These are phyloP conservation scores for Microplitis manilae DNA, from an alignment of 2,888 invertebrate species.

Conservation along the genomic window DNA sequence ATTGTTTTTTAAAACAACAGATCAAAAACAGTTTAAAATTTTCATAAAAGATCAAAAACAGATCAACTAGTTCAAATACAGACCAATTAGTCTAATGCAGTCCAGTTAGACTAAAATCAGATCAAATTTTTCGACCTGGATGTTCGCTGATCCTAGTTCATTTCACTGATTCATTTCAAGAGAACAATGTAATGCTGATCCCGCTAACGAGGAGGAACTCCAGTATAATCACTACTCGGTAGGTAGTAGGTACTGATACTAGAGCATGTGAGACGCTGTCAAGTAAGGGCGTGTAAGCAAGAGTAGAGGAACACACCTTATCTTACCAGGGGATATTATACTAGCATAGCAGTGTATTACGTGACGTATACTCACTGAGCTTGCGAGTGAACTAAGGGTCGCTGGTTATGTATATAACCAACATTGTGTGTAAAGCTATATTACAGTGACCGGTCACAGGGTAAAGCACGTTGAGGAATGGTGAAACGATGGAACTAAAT, in stretches of 20 bases:
- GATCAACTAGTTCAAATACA: too few relatives aligned
- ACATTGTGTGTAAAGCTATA: slow-evolving; percentile 56
- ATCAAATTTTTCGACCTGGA: too few relatives aligned
- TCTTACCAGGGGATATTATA: slow-evolving; percentile 57
- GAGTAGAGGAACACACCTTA: slow-evolving; percentile 53
- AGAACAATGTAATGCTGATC: slow-evolving; percentile 57
- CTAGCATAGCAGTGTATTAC: slow-evolving; percentile 59
- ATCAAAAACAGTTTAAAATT: too few relatives aligned
- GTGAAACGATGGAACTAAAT: slow-evolving; percentile 34
- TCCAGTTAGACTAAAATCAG: too few relatives aligned
- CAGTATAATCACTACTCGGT: slow-evolving; percentile 63
- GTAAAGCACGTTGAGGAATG: slow-evolving; percentile 35
- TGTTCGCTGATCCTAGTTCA: neutral
- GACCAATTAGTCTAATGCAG: too few relatives aligned
- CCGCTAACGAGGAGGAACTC: slow-evolving; percentile 63
- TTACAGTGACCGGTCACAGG: slow-evolving; percentile 37
- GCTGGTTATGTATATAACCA: slow-evolving; percentile 46
- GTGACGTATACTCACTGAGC: slow-evolving; percentile 57
- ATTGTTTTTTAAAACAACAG: too few relatives aligned
- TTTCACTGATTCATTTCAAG: neutral
- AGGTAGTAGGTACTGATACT: slow-evolving; percentile 25
- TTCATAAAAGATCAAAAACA: too few relatives aligned
- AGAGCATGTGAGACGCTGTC: slow-evolving; percentile 49
- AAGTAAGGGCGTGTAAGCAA: slow-evolving; percentile 46
- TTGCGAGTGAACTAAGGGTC: slow-evolving; percentile 53